Percentiles rank a stretch among this genome's conserved stretches.
Evolutionary conservation across 2,888 invertebrate species (phyloP).

Genomic region (Tanytarsus gracilentus): DNA sequence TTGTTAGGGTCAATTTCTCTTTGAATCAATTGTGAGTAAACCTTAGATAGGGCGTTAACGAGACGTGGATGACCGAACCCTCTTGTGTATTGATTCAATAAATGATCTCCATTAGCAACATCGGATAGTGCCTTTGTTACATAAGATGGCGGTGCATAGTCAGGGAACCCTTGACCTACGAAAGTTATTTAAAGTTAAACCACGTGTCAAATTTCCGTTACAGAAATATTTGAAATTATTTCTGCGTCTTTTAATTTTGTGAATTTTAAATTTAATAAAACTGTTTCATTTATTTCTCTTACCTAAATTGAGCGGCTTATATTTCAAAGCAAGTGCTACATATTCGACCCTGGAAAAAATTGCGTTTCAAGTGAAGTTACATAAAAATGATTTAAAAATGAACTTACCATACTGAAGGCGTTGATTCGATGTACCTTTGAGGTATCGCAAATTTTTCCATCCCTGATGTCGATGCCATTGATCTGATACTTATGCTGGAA

Average conservation of each 20-base stretch:
- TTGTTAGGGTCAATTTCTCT: conserved; percentile 71
- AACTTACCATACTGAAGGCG: conserved; percentile 11
- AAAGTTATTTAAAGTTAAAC: not conserved
- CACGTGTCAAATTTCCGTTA: not conserved
- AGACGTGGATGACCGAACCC: conserved; percentile 89
- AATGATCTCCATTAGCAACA: conserved; percentile 57
- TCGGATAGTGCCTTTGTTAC: conserved; percentile 67
- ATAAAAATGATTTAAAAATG: not conserved
- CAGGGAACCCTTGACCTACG: conserved; percentile 91
- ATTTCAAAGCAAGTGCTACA: conserved; percentile 66
- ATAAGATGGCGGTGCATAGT: conserved; percentile 77
- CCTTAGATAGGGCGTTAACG: conserved; percentile 69
- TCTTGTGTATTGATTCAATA: conserved; percentile 86
- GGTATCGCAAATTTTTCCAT: conserved; percentile 9
- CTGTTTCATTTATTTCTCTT: no score
- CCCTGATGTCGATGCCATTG: not conserved
- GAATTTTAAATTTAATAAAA: no score
- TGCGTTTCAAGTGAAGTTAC: not conserved
- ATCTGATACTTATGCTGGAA: not conserved
- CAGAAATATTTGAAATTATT: no score
- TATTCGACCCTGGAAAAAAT: conserved; percentile 75
- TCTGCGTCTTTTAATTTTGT: no score
- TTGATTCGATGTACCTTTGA: not conserved
- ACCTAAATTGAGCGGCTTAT: conserved; percentile 53
- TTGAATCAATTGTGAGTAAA: conserved; percentile 72